Base-by-base conservation (phyloP, 2,113 vertebrate species). In the Psammodynastes pulverulentus region DNA sequence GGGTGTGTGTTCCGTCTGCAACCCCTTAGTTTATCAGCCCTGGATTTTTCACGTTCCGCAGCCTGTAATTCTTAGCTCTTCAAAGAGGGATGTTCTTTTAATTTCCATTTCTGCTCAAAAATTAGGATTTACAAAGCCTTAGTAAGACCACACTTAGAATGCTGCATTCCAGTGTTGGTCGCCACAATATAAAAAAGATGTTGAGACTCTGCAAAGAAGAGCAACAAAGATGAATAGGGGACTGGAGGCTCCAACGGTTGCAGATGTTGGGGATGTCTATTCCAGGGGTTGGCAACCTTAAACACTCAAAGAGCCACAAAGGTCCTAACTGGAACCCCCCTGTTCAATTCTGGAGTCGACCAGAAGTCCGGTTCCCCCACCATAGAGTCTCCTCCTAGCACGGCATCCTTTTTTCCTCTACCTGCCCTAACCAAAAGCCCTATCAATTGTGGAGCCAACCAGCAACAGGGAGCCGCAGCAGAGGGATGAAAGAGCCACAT, bases 51-150 rank as follows among this genome's bases (percentile, higher is more conserved):
- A 58, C 85, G 0, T 62, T 39, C 91, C 88, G 45, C 43, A 88
- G 91, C 0, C 67, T 39, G 17, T 79, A 19, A 39, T 79, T 21
- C 34, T 79, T 39, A 79, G 67, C 67, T 34, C 67, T 79, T 79
- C 67, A 53, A 92, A 93, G 91, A 24, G 29, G 87, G 93, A 46
- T 89, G 84, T 91, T 91, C 4, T 86, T 88, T 95, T 62, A 56
- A 34, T 52, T 79, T 39, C 67, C 67, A 39, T 39, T 79, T 79
- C n/a, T 79, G 39, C 34, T 79, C 67, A 39, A 79, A 39, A 79
- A 79, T 19, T 15, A n/a, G 62, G 9, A 67, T 67, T 67, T n/a
- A 15, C 62, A n/a, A 67, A 67, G 58, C 26, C 58, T 62, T 10
- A 12, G 58, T 62, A 5, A 67, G 12, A 13, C 29, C 62, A 0